Evolutionary conservation across 2,888 invertebrate species (phyloP).

Genomic region (Eilema depressum): DNA sequence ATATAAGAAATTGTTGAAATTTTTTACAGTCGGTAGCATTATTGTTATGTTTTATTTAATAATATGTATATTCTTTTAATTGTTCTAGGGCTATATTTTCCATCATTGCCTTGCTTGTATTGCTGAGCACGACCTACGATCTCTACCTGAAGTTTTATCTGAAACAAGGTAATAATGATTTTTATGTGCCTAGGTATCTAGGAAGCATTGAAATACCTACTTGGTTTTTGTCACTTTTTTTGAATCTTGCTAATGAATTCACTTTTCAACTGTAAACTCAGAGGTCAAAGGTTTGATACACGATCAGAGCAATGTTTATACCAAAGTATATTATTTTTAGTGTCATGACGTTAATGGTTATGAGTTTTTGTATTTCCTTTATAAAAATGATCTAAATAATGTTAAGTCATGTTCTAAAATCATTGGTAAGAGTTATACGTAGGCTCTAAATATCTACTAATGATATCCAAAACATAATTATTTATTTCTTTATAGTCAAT

Average conservation of each 20-base stretch:
- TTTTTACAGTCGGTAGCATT: not conserved
- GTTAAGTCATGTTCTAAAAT: not conserved
- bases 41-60: no score
- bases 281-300: not conserved
- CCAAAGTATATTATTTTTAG: no score
- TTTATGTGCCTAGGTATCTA: no score
- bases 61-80: not conserved
- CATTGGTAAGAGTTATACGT: not conserved
- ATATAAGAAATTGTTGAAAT: not conserved
- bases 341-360: no score
- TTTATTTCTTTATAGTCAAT: slow-evolving; percentile 41
- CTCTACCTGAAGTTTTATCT: slow-evolving; percentile 54
- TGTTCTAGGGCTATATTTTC: slow-evolving; percentile 65
- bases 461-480: not conserved
- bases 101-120: slow-evolving; percentile 53
- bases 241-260: not conserved
- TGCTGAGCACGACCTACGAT: slow-evolving; percentile 65
- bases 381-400: no score
- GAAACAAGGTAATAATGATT: slow-evolving; percentile 55
- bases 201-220: no score
- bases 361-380: not conserved
- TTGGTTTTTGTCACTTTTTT: not conserved
- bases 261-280: not conserved
- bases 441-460: not conserved
- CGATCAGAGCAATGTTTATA: not conserved